Percentiles rank a stretch among this genome's conserved stretches.
These are phyloP conservation scores for Carduelis carduelis DNA, from an alignment of 2,797 vertebrate genomes.

Conservation along the genomic window DNA sequence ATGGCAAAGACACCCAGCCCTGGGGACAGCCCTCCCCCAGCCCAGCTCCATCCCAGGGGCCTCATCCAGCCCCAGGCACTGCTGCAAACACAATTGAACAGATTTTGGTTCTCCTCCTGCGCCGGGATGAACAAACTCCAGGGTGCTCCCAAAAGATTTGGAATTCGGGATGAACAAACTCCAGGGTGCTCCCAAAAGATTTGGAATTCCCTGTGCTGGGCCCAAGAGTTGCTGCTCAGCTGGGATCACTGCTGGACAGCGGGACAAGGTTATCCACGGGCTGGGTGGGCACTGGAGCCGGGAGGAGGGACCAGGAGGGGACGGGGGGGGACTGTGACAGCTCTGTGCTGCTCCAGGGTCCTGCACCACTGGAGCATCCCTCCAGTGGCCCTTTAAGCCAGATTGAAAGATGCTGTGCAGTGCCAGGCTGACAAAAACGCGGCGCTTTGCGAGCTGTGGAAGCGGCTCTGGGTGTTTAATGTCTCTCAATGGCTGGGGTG, in stretches of 20 bases:
- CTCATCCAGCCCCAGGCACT: not conserved
- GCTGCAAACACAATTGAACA: not conserved
- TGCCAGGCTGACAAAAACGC: conserved; percentile 48
- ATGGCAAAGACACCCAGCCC: accelerated
- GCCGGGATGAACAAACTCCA: accelerated
- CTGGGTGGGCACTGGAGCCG: accelerated
- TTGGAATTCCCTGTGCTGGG: accelerated
- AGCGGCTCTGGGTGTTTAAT: conserved; percentile 48
- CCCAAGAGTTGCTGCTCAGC: accelerated
- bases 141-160: not conserved
- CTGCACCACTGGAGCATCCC: not conserved
- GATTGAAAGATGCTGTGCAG: conserved; percentile 53
- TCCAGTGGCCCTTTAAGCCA: conserved; percentile 62
- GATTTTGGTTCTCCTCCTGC: not conserved
- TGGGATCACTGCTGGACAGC: accelerated
- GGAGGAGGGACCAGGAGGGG: not conserved
- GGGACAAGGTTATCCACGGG: accelerated
- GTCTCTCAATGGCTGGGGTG: conserved; percentile 54
- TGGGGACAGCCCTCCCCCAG: not conserved
- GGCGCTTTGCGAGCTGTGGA: not conserved
- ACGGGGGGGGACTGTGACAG: accelerated
- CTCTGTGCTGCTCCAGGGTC: not conserved
- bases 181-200: not conserved
- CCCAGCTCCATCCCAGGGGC: not conserved
- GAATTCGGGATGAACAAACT: accelerated